Evolutionary conservation across 2,797 vertebrate genomes (phyloP).

Genomic region (Myiotriccus ornatus): DNA sequence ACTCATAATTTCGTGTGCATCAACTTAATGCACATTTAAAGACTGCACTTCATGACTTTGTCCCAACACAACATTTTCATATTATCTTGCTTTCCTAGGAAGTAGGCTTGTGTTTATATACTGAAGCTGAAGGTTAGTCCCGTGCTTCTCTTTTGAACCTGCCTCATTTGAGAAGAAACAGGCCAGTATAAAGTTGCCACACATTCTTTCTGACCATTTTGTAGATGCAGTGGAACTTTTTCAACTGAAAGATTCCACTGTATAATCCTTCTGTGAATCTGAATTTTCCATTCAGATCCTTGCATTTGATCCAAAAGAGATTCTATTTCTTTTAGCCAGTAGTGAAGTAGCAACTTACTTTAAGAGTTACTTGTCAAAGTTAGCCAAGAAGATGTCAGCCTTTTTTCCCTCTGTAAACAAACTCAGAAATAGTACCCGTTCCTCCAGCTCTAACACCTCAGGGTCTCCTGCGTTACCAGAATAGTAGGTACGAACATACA

Average conservation of each 20-base stretch:
- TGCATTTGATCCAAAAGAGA: background rate
- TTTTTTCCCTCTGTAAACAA: background rate
- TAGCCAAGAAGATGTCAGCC: background rate
- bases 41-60: background rate
- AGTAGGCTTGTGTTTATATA: background rate
- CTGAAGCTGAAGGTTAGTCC: background rate
- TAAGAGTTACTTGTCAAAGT: background rate
- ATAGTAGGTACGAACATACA: accelerated
- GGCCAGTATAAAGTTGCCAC: background rate
- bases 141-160: background rate
- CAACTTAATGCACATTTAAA: background rate
- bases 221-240: background rate
- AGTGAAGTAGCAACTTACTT: background rate
- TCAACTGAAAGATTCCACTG: background rate
- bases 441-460: background rate
- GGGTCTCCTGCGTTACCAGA: background rate
- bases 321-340: background rate
- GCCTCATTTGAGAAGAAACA: background rate
- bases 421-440: background rate
- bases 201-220: background rate
- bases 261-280: background rate
- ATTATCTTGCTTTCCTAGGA: background rate
- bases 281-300: background rate
- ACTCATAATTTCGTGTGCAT: background rate
- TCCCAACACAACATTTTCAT: background rate